These are phyloP conservation scores for Drosophila subpulchrella DNA, from an alignment of 1,140 invertebrate species.

Conservation along the genomic window DNA sequence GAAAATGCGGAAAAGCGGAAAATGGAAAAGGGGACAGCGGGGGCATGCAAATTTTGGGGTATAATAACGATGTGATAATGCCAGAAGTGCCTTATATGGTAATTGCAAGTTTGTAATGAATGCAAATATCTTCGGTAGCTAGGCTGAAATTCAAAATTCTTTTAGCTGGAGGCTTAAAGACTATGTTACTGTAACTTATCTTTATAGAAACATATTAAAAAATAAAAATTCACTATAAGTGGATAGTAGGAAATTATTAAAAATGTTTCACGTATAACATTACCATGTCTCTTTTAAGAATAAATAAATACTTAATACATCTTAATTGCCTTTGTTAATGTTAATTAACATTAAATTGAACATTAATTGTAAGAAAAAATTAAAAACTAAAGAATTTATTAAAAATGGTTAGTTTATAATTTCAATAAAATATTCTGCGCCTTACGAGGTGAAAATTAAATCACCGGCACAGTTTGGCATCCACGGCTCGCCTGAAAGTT, in stretches of 20 bases:
- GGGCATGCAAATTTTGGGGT: conserved; percentile 43
- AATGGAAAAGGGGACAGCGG: neutral
- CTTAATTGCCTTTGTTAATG: too few species aligned
- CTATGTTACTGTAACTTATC: too few species aligned
- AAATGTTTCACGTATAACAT: too few species aligned
- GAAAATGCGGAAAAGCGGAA: conserved; percentile 9
- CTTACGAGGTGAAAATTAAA: neutral
- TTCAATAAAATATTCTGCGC: neutral
- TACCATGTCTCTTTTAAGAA: neutral
- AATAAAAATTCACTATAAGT: too few species aligned
- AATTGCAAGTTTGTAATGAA: conserved; percentile 49
- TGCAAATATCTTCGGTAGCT: conserved; percentile 35
- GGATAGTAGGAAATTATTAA: too few species aligned
- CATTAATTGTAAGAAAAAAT: too few species aligned
- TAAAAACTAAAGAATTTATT: too few species aligned
- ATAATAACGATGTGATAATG: conserved; percentile 58
- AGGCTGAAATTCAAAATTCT: conserved; percentile 17
- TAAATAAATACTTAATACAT: neutral
- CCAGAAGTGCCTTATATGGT: conserved; percentile 54
- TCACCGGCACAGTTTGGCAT: neutral
- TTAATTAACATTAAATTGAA: too few species aligned
- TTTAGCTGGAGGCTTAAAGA: neutral
- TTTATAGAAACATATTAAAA: too few species aligned
- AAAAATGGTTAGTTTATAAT: too few species aligned
- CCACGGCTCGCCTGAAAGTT: neutral